These are phyloP conservation scores for Ramazzottius varieornatus DNA, from an alignment of 2,888 invertebrate genomes.

Conservation along the genomic window DNA sequence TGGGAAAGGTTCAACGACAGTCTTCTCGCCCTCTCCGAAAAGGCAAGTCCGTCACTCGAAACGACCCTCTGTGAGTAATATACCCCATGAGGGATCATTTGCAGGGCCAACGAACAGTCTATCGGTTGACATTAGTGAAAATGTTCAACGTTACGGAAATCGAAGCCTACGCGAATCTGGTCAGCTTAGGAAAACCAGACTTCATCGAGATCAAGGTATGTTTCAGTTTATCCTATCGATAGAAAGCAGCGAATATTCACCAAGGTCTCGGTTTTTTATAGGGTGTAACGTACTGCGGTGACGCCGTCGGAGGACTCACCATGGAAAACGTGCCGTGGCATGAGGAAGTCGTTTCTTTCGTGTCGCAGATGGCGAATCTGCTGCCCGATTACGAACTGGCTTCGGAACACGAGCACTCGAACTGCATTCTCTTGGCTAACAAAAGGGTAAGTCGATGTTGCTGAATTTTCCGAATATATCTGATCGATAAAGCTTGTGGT, in stretches of 20 bases:
- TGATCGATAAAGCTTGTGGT: not conserved
- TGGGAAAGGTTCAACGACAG: conserved; percentile 31
- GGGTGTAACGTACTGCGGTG: conserved; percentile 34
- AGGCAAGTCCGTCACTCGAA: conserved; percentile 13
- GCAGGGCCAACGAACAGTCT: conserved; percentile 31
- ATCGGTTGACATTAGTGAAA: conserved; percentile 32
- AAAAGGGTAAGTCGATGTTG: conserved; percentile 22
- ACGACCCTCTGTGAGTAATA: not conserved
- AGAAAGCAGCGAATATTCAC: not conserved
- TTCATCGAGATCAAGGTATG: conserved; percentile 33
- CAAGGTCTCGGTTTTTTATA: conserved; percentile 10
- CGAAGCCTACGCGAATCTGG: conserved; percentile 29
- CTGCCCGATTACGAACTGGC: conserved; percentile 29
- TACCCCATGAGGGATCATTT: conserved; percentile 4
- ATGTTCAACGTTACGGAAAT: conserved; percentile 32
- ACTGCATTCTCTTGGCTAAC: conserved; percentile 31
- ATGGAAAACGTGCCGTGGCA: conserved; percentile 36
- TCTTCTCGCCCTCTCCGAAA: conserved; percentile 27
- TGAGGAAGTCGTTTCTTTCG: conserved; percentile 30
- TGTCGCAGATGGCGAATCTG: conserved; percentile 22
- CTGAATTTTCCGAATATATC: not conserved
- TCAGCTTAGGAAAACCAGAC: conserved; percentile 29
- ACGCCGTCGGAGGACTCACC: conserved; percentile 29
- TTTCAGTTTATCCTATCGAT: conserved; percentile 1
- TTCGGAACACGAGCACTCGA: conserved; percentile 33